Base-by-base conservation (phyloP, 2,797 vertebrate species). In the Myotis vivesi region DNA sequence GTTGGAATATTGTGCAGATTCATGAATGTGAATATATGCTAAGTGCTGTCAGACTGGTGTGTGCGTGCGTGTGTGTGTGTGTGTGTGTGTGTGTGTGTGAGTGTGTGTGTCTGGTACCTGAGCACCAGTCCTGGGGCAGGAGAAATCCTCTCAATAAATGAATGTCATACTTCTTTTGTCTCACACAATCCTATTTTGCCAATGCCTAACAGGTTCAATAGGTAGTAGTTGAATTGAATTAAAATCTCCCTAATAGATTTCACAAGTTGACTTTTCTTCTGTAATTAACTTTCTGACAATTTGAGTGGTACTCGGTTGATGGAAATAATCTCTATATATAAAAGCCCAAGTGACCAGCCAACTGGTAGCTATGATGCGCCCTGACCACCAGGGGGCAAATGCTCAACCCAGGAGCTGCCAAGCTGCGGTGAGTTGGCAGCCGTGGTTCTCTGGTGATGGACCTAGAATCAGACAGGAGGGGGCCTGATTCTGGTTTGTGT, bases 251-350 rank as follows among this genome's bases (percentile, higher is more conserved):
- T 96, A 94, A 79, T 92, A 89, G 81, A 96, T 95, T 95, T 94
- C 66, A 23, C 71, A 89, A 94, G 87, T 96, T 96, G 68, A n/a
- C 62, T 93, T 95, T 95, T 68, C 46, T 94, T 82, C 87, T 95
- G 83, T 96, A 97, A 93, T 94, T 97, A 96, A 76, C 75, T 92
- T 96, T 80, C 94, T 94, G 76, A 55, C 51, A 95, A 96, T 96
- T 83, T 73, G 88, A 73, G 59, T 87, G 75, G 36, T 38, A 96
- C 88, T 91, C 66, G 36, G 51, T 91, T 75, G 89, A 86, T 55
- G 3, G 71, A 95, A 91, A 92, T 81, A 95, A 59, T 59, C 11
- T 59, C 10, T 44, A 1, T 44, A 30, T 59, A 59, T 59, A 59
- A 5, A 59, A 5, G 25, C 57, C 57, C 13, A 59, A 28, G 25